These are phyloP conservation scores for Chymomyza fuscimana DNA, from an alignment of 2,888 invertebrate genomes.

Conservation along the genomic window DNA sequence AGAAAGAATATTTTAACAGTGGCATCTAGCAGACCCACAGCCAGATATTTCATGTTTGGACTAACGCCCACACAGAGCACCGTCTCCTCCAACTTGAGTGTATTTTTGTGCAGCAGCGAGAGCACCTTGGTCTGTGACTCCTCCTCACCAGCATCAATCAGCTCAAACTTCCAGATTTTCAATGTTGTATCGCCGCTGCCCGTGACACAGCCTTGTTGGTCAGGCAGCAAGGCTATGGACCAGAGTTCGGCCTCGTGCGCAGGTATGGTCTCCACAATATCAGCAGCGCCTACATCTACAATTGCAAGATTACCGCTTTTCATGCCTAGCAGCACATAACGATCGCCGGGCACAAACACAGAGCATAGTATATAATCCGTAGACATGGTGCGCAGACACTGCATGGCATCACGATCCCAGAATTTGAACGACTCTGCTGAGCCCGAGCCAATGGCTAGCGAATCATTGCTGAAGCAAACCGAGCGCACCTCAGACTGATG, in stretches of 20 bases:
- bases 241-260: constrained; percentile 92
- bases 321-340: constrained; percentile 92
- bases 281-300: constrained; percentile 90
- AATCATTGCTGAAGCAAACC: constrained; percentile 94
- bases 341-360: constrained; percentile 92
- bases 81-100: constrained; percentile 92
- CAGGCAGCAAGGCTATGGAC: constrained; percentile 88
- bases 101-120: constrained; percentile 89
- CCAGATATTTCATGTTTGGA: constrained; percentile 92
- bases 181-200: constrained; percentile 94
- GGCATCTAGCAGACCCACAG: constrained; percentile 93
- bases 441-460: constrained; percentile 91
- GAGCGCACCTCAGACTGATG: constrained; percentile 94
- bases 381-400: constrained; percentile 86
- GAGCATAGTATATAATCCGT: constrained; percentile 85
- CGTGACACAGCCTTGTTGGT: constrained; percentile 90
- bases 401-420: constrained; percentile 89
- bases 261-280: constrained; percentile 88
- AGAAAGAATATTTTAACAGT: constrained; percentile 97
- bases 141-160: constrained; percentile 84
- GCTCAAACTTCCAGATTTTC: constrained; percentile 96
- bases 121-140: constrained; percentile 83
- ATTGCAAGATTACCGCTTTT: constrained; percentile 91
- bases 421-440: constrained; percentile 94
- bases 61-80: constrained; percentile 91